These are phyloP conservation scores for Ellobius talpinus DNA, from an alignment of 2,113 vertebrate genomes.

Conservation along the genomic window DNA sequence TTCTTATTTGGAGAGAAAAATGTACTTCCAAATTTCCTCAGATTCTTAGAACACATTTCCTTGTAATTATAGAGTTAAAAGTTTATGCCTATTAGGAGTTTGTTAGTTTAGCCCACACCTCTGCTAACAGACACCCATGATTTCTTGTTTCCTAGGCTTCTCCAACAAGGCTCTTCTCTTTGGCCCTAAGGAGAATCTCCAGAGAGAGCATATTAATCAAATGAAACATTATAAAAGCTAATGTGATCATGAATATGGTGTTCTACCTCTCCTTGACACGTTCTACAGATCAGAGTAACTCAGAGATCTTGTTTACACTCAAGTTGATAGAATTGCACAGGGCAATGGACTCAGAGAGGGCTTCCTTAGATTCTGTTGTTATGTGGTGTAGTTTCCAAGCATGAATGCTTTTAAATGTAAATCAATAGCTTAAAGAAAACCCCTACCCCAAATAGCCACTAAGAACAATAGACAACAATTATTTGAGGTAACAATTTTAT, in stretches of 20 bases:
- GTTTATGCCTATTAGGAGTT: not conserved
- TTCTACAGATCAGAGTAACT: not conserved
- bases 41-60: not conserved
- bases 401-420: not conserved
- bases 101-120: not conserved
- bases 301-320: not conserved
- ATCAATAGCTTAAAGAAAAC: not conserved
- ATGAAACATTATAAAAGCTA: not conserved
- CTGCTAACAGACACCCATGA: not conserved
- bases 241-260: not conserved
- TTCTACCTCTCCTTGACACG: not conserved
- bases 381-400: not conserved
- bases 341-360: too few relatives aligned
- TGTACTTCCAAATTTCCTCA: not conserved
- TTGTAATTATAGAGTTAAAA: not conserved
- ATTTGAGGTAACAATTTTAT: not conserved
- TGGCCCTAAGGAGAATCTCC: not conserved
- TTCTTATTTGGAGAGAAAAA: not conserved
- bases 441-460: not conserved
- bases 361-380: not conserved
- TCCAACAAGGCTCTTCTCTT: not conserved
- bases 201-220: not conserved
- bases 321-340: not conserved
- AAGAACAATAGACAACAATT: not conserved
- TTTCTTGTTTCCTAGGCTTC: not conserved